Conservation (phyloP, 2,888 invertebrate species). For the Vannuccia rotundouncinata region DNA sequence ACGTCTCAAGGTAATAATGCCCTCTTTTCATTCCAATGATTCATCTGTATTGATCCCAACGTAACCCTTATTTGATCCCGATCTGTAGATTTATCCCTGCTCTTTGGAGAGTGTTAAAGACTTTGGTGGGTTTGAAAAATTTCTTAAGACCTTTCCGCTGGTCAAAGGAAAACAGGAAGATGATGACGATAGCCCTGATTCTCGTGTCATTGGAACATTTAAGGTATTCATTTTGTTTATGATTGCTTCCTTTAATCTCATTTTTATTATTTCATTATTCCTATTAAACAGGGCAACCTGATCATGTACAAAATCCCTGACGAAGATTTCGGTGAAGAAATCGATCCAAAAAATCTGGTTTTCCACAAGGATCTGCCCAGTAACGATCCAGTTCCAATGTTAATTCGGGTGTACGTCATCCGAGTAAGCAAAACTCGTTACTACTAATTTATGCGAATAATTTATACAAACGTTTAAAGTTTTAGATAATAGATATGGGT, state of each 20-base stretch:
- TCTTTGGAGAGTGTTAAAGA: constrained; percentile 27
- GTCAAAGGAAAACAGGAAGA: constrained; percentile 80
- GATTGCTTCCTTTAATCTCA: too few relatives aligned
- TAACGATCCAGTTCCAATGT: constrained; percentile 55
- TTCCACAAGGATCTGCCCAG: constrained; percentile 45
- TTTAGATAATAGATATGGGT: too few relatives aligned
- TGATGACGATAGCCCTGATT: constrained; percentile 75
- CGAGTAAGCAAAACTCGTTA: constrained; percentile 46
- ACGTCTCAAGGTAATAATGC: constrained; percentile 23
- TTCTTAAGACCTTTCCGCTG: constrained; percentile 77
- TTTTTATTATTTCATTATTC: too few relatives aligned
- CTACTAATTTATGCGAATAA: not conserved
- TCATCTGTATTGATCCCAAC: not conserved
- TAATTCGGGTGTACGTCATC: constrained; percentile 56
- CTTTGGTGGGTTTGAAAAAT: constrained; percentile 51
- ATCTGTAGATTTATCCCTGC: constrained; percentile 30
- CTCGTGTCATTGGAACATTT: constrained; percentile 74
- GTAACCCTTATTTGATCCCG: too few relatives aligned
- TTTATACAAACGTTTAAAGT: not conserved
- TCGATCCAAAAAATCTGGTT: constrained; percentile 12
- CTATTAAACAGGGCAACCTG: constrained; percentile 33
- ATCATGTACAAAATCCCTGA: constrained; percentile 35
- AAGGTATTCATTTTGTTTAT: constrained; percentile 62
- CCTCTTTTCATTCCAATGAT: too few relatives aligned
- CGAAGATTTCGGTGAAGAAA: constrained; percentile 33